Percentiles rank a stretch among this genome's conserved stretches.
phyloP scores from a whole-genome alignment of 2,113 vertebrate genomes.

The Chaetops frenatus region DNA sequence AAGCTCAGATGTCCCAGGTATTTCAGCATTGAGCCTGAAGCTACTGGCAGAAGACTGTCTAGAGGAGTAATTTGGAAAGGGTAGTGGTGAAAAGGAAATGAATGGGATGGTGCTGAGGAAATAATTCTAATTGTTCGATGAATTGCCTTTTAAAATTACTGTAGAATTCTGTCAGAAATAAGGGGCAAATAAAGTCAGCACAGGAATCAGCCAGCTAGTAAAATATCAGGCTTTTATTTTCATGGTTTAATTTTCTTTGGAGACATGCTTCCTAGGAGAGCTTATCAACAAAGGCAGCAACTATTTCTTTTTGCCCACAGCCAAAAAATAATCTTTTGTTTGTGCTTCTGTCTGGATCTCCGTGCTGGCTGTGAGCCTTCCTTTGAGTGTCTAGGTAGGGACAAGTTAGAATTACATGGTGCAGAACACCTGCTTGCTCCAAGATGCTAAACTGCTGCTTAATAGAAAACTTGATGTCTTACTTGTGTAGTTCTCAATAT shows the following conservation, averaged over 20 bases:
- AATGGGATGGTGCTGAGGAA: neutral
- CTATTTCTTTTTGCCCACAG: neutral
- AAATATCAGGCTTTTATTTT: neutral
- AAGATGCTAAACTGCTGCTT: neutral
- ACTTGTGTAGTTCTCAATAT: neutral
- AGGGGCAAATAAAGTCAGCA: neutral
- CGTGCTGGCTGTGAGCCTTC: neutral
- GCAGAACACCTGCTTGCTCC: neutral
- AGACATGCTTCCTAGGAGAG: neutral
- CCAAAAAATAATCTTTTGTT: neutral
- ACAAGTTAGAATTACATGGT: neutral
- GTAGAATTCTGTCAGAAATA: neutral
- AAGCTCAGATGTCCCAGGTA: neutral
- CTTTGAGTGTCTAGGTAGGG: neutral
- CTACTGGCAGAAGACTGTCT: neutral
- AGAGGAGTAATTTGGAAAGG: neutral
- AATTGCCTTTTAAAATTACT: neutral
- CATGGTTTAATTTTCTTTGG: neutral
- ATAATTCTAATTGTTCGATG: neutral
- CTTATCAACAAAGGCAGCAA: neutral
- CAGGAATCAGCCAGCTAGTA: neutral
- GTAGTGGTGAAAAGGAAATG: neutral
- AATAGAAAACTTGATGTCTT: constrained; percentile 25
- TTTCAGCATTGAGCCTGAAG: neutral
- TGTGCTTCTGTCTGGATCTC: neutral